A percentile compares a stretch with the other conserved stretches of the same genome.
Evolutionary conservation across 2,113 vertebrate genomes (phyloP).

Genomic region (Datnioides undecimradiatus): DNA sequence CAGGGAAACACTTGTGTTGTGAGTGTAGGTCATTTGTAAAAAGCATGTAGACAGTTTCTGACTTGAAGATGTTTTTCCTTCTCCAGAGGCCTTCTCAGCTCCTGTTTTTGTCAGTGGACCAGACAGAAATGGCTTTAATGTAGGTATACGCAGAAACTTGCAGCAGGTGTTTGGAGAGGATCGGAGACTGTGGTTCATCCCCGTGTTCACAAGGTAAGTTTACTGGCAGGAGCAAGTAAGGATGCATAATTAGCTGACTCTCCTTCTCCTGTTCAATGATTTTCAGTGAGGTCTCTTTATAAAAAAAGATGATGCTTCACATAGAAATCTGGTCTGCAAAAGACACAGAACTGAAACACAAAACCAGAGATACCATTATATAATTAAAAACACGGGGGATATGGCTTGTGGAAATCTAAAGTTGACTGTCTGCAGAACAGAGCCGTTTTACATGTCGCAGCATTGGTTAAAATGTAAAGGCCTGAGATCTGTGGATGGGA

Average conservation of each 20-base stretch:
- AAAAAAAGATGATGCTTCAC: too few relatives aligned
- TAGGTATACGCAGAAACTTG: constrained; percentile 91
- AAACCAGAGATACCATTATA: background rate
- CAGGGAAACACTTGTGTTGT: background rate
- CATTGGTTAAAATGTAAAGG: background rate
- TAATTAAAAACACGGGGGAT: background rate
- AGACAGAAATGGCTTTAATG: constrained; percentile 95
- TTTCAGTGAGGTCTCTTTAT: background rate
- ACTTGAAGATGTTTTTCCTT: constrained; percentile 7
- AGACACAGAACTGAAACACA: background rate
- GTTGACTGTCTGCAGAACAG: background rate
- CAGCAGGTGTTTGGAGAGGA: constrained; percentile 96
- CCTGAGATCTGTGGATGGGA: background rate
- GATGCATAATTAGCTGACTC: background rate
- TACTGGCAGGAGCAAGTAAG: too few relatives aligned
- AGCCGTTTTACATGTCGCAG: background rate
- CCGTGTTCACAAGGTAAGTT: constrained; percentile 92
- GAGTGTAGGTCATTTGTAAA: background rate
- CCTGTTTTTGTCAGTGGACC: constrained; percentile 92
- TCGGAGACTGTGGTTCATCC: constrained; percentile 92
- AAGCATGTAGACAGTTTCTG: constrained; percentile 13
- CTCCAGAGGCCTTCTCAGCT: constrained; percentile 94
- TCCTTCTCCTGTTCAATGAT: background rate
- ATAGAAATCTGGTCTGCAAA: background rate
- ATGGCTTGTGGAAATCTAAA: background rate